Evolutionary conservation across 2,113 vertebrate species (phyloP).

Genomic region (Ctenomys sociabilis): DNA sequence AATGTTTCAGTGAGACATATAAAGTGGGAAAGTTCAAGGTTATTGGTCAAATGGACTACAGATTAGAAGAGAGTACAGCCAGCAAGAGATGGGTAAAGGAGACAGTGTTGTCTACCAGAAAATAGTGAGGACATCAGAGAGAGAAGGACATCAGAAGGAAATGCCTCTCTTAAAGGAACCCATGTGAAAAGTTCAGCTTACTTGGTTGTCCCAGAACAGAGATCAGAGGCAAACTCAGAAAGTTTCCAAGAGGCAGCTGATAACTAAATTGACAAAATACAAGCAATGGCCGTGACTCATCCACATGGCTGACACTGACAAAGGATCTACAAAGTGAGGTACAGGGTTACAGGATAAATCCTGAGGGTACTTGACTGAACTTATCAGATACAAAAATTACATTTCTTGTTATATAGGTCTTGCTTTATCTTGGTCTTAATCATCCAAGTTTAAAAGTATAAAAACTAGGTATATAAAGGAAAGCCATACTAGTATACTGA

Average conservation of each 20-base stretch:
- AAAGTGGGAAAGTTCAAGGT: not conserved
- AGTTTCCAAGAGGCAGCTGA: not conserved
- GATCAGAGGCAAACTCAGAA: not conserved
- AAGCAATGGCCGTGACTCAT: too few species aligned
- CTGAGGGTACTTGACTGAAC: too few species aligned
- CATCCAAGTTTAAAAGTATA: too few species aligned
- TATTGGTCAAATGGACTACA: not conserved
- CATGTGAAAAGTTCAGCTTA: too few species aligned
- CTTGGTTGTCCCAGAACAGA: not conserved
- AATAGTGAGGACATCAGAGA: not conserved
- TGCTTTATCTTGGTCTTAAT: too few species aligned
- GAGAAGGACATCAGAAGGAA: not conserved
- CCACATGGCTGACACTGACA: too few species aligned
- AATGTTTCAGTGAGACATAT: constrained; percentile 7
- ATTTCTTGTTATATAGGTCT: too few species aligned
- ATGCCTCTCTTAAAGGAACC: not conserved
- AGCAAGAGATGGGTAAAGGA: not conserved
- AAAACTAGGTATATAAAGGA: too few species aligned
- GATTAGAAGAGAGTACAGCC: not conserved
- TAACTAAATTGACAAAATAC: not conserved
- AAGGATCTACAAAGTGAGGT: too few species aligned
- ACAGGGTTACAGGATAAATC: too few species aligned
- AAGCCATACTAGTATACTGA: too few species aligned
- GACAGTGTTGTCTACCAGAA: fast-evolving
- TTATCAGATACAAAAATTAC: too few species aligned